Conservation (phyloP, 2,113 vertebrate species). For the Alethe diademata region DNA sequence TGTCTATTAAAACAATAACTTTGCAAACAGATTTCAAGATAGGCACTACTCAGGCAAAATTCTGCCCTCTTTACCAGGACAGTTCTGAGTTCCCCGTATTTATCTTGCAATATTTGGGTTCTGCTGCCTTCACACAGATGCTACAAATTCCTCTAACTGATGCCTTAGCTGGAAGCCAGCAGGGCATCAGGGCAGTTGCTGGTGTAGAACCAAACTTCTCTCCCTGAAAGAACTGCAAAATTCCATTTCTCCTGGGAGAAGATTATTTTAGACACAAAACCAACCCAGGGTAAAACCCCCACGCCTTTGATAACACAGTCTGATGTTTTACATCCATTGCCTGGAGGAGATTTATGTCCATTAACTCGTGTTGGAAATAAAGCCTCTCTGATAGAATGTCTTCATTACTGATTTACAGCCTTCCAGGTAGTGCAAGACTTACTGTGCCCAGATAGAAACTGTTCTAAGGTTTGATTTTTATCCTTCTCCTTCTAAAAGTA, state of each 20-base stretch:
- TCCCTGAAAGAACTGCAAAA: background rate
- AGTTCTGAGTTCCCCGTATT: background rate
- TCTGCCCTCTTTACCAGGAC: background rate
- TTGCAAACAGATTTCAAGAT: background rate
- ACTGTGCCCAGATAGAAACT: background rate
- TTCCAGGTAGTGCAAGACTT: background rate
- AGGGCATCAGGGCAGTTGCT: background rate
- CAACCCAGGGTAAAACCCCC: background rate
- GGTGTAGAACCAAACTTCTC: background rate
- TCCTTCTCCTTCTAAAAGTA: background rate
- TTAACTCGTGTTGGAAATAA: constrained; percentile 23
- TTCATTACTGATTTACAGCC: background rate
- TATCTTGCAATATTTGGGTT: background rate
- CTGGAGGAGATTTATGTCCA: constrained; percentile 16
- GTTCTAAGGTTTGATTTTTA: background rate
- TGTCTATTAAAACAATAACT: background rate
- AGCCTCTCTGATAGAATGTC: background rate
- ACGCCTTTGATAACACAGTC: background rate
- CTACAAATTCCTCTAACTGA: background rate
- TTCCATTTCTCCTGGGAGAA: background rate
- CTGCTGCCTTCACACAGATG: background rate
- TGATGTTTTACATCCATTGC: background rate
- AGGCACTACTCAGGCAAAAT: background rate
- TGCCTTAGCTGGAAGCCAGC: background rate
- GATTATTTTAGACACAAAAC: background rate